Evolutionary conservation across 1,140 invertebrate species (phyloP), one percentile per base, ranked within the genome.

Genomic region (Drosophila ironensis): DNA sequence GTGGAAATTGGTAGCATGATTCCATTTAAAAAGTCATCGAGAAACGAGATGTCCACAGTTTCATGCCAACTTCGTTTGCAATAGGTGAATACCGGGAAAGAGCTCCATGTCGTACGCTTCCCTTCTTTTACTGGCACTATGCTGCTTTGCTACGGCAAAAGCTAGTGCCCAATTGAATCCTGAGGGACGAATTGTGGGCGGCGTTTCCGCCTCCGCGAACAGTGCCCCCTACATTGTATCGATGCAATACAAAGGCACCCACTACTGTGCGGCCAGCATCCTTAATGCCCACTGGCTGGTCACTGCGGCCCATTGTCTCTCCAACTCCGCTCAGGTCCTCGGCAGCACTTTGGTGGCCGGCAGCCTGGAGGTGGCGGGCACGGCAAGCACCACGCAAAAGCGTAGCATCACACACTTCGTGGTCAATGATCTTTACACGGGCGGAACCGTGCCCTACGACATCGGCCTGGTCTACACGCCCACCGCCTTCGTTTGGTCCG

Each of bases 241-340:
- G 0, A 47, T 90, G 47, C 90, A 90, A 25, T 59, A 80, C 7
- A 19, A 46, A 5, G 38, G 59, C 1, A 72, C 75, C 0, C 93
- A 93, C 33, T 90, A 92, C 47, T 93, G 94, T 69, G 91, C 91
- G n/a, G 92, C 91, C 9, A 90, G 91, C 7, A 91, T 93, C 14
- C 42, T 93, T 3, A 90, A 89, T 40, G 48, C 63, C 4, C 46
- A 90, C 35, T 93, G 91, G 91, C 48, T 93, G 33, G 4, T 94
- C 0, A 92, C 92, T 0, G 88, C 88, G 2, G 88, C 87, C 2
- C 88, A 90, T 45, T 90, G 88, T n/a, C 30, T 90, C 8, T 45
- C 51, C n/a, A 87, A 84, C 9, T 63, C 69, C 0, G 59, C 67
- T 0, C 74, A 86, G 20, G 88, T 88, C 0, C 51, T 78, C 2